These are phyloP conservation scores for Ecdyonurus torrentis DNA, from an alignment of 2,888 invertebrate genomes.

Conservation along the genomic window DNA sequence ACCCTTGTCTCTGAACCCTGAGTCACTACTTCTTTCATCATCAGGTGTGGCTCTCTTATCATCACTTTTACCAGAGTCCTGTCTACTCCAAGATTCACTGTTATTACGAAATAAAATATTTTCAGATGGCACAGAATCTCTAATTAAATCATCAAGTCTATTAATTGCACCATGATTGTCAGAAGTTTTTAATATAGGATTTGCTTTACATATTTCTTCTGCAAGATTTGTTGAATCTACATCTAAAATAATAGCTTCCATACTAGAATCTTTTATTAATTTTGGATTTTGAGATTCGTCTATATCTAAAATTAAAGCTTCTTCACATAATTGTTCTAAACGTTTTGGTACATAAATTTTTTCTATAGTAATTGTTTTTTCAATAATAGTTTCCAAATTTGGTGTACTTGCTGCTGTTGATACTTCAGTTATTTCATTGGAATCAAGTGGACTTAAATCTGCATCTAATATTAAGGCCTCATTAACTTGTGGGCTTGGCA, in stretches of 20 bases:
- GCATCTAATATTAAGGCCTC: not conserved
- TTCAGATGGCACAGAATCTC: not conserved
- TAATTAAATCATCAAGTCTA: not conserved
- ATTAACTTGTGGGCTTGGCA: not conserved
- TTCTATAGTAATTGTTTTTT: not conserved
- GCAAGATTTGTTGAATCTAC: not conserved
- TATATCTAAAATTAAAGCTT: not conserved
- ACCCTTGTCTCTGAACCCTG: constrained; percentile 31
- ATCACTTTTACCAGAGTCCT: constrained; percentile 22
- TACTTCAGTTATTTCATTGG: not conserved
- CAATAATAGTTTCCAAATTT: not conserved
- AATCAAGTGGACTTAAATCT: not conserved
- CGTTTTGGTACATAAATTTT: not conserved
- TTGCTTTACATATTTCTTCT: not conserved
- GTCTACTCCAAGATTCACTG: constrained; percentile 11
- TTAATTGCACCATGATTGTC: not conserved
- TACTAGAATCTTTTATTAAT: not conserved
- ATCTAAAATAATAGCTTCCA: not conserved
- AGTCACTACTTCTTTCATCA: constrained; percentile 31
- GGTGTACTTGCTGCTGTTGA: not conserved
- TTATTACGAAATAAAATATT: not conserved
- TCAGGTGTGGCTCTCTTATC: constrained; percentile 23
- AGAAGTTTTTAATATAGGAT: not conserved
- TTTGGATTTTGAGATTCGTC: not conserved
- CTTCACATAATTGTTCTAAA: not conserved